phyloP scores from a whole-genome alignment of 2,888 invertebrate genomes.

The Petrophora chlorosata region DNA sequence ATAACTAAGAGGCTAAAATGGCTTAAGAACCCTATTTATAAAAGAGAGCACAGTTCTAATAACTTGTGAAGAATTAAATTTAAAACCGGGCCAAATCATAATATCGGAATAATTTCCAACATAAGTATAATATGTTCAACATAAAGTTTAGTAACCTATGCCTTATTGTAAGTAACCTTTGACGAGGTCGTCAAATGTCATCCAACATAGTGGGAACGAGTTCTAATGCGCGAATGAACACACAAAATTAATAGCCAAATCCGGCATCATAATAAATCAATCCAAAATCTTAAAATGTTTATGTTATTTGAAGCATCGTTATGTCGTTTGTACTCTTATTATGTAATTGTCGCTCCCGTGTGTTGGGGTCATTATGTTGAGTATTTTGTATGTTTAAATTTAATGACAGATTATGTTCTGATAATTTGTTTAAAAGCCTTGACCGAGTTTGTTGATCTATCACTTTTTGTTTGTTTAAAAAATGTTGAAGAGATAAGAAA shows the following conservation, averaged over 20 bases:
- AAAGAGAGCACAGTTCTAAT: too few relatives aligned
- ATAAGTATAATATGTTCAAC: too few relatives aligned
- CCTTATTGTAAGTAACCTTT: too few relatives aligned
- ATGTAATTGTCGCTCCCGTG: slow-evolving; percentile 20
- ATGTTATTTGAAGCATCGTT: slow-evolving; percentile 10
- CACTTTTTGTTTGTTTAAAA: slow-evolving; percentile 12
- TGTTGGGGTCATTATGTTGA: slow-evolving; percentile 13
- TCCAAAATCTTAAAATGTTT: slow-evolving; percentile 16
- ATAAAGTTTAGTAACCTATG: too few relatives aligned
- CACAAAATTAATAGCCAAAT: slow-evolving; percentile 8
- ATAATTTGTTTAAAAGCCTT: slow-evolving; percentile 25
- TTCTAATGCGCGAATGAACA: slow-evolving; percentile 6
- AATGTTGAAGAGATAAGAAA: not conserved
- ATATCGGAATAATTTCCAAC: too few relatives aligned
- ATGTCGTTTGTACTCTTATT: slow-evolving; percentile 11
- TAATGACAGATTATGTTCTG: slow-evolving; percentile 23
- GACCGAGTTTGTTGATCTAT: slow-evolving; percentile 23
- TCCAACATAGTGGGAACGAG: not conserved
- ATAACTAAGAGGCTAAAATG: too few relatives aligned
- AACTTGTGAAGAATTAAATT: too few relatives aligned
- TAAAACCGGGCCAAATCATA: too few relatives aligned
- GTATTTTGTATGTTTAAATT: slow-evolving; percentile 17
- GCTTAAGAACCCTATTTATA: too few relatives aligned
- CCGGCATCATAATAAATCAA: slow-evolving; percentile 22
- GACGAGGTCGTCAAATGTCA: too few relatives aligned